Conservation (phyloP, 2,797 vertebrate genomes). For the Pipistrellus pipistrellus region DNA sequence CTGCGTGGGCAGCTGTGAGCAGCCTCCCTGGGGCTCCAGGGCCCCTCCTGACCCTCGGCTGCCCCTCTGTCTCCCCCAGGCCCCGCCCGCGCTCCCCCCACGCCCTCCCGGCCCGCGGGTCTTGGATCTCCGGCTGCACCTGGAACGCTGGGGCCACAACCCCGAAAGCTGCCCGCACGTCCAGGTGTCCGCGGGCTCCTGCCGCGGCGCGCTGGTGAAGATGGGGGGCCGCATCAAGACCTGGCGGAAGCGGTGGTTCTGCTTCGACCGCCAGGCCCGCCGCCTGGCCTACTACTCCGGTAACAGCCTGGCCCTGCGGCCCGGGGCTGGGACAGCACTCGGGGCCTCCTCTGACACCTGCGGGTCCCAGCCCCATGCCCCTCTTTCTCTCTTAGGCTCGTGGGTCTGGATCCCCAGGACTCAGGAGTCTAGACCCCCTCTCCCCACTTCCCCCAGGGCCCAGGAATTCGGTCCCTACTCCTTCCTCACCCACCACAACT, state of each 20-base stretch:
- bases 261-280: conserved; percentile 93
- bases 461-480: background rate
- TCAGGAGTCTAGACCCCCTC: background rate
- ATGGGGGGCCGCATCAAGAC: conserved; percentile 95
- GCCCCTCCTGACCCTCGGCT: background rate
- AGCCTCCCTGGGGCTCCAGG: background rate
- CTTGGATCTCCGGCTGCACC: conserved; percentile 93
- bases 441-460: too few species aligned
- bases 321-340: background rate
- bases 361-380: accelerated
- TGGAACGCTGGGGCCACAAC: conserved; percentile 94
- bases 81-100: background rate
- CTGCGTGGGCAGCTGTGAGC: accelerated
- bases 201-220: conserved; percentile 94
- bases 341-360: accelerated
- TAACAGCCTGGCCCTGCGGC: conserved; percentile 66
- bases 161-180: conserved; percentile 90
- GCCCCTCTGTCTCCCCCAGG: conserved; percentile 73
- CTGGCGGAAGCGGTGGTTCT: conserved; percentile 96
- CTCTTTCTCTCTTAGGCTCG: background rate
- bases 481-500: background rate
- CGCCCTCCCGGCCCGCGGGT: conserved; percentile 37
- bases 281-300: conserved; percentile 94
- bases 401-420: background rate
- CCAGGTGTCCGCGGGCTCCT: conserved; percentile 89